Evolutionary conservation across 2,888 invertebrate species (phyloP).

Genomic region (Cantharis lateralis): DNA sequence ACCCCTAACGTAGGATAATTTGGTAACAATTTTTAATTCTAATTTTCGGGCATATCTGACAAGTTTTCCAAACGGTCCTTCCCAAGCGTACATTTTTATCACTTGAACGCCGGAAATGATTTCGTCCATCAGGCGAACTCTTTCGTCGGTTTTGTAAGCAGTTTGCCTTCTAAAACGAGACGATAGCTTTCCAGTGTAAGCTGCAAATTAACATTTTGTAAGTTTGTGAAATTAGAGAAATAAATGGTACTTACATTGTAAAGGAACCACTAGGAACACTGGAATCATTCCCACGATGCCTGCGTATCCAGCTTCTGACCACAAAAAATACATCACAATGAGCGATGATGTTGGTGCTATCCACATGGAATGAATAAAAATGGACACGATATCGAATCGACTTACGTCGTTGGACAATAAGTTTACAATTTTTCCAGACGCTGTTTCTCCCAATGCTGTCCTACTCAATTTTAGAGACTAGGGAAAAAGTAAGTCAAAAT

Average conservation of each 20-base stretch:
- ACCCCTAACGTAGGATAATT: conserved; percentile 67
- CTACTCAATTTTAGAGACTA: conserved; percentile 75
- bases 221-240: not conserved
- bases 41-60: conserved; percentile 63
- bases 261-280: conserved; percentile 78
- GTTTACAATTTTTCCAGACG: conserved; percentile 91
- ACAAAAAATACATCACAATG: conserved; percentile 79
- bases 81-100: conserved; percentile 78
- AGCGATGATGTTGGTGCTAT: conserved; percentile 71
- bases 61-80: conserved; percentile 69
- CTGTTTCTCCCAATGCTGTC: conserved; percentile 70
- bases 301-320: conserved; percentile 72
- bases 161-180: conserved; percentile 74
- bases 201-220: conserved; percentile 49
- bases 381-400: conserved; percentile 84
- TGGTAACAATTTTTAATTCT: conserved; percentile 63
- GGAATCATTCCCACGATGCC: conserved; percentile 79
- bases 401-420: conserved; percentile 92
- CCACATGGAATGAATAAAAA: conserved; percentile 88
- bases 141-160: conserved; percentile 84
- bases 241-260: conserved; percentile 69
- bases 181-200: conserved; percentile 68
- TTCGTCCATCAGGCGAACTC: conserved; percentile 94
- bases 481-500: conserved; percentile 20
- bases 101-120: conserved; percentile 91